A percentile compares a stretch with the other conserved stretches of the same genome.
phyloP scores from a whole-genome alignment of 2,888 invertebrate species.

The Cotesia congregata region DNA sequence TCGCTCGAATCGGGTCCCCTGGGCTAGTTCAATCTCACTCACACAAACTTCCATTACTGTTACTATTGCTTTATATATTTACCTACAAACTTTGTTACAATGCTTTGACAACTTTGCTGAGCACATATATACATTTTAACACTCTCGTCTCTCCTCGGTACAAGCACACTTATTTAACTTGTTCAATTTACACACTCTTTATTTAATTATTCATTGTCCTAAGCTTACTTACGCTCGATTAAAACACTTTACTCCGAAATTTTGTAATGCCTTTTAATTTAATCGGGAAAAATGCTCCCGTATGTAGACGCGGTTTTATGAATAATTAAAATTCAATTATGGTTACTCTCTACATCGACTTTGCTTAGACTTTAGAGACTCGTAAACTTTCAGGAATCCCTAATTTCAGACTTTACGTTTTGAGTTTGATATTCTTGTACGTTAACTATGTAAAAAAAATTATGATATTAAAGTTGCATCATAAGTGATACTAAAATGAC shows the following conservation, averaged over 20 bases:
- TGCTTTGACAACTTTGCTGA: slow-evolving; percentile 20
- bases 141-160: slow-evolving; percentile 4
- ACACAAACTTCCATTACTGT: not conserved
- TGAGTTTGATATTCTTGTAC: too few species aligned
- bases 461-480: too few species aligned
- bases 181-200: slow-evolving; percentile 28
- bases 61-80: slow-evolving; percentile 12
- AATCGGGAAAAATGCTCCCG: too few species aligned
- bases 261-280: too few species aligned
- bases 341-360: not conserved
- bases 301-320: too few species aligned
- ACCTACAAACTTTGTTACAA: slow-evolving; percentile 34
- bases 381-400: slow-evolving; percentile 35
- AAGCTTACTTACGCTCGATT: not conserved
- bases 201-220: slow-evolving; percentile 18
- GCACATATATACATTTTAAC: slow-evolving; percentile 22
- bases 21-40: slow-evolving; percentile 36
- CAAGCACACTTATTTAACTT: slow-evolving; percentile 19
- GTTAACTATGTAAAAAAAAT: too few species aligned
- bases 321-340: too few species aligned
- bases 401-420: too few species aligned
- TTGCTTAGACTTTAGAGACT: slow-evolving; percentile 25
- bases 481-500: too few species aligned
- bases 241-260: too few species aligned
- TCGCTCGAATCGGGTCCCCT: slow-evolving; percentile 17